These are phyloP conservation scores for Dermochelys coriacea DNA, from an alignment of 2,797 vertebrate species.

Conservation along the genomic window DNA sequence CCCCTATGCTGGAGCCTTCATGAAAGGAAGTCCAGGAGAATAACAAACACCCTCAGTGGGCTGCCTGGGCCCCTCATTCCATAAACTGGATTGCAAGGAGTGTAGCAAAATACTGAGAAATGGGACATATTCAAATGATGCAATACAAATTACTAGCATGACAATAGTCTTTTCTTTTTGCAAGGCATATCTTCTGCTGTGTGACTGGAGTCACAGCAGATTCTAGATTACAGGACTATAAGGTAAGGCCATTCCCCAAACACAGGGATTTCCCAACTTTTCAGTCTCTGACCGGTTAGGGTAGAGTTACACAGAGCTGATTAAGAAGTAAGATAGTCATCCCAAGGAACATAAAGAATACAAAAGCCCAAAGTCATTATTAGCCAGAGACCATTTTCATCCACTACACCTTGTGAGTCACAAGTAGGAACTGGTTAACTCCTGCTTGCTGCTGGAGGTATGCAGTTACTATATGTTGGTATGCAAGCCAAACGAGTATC, in stretches of 20 bases:
- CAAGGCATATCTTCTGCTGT: background rate
- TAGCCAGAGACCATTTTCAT: background rate
- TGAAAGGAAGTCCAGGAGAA: background rate
- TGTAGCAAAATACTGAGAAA: background rate
- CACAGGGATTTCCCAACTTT: background rate
- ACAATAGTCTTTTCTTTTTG: background rate
- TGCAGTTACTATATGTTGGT: background rate
- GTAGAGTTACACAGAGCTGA: background rate
- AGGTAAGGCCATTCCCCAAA: background rate
- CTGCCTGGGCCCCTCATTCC: background rate
- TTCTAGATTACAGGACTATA: background rate
- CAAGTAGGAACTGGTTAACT: background rate
- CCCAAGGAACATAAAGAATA: background rate
- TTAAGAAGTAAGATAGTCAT: background rate
- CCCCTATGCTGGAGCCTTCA: background rate
- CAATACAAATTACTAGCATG: background rate
- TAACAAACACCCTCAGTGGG: background rate
- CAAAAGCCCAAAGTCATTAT: background rate
- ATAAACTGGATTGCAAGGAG: background rate
- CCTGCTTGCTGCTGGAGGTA: background rate
- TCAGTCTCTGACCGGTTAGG: background rate
- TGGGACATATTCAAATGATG: background rate
- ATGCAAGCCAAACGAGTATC: background rate
- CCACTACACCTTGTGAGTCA: background rate
- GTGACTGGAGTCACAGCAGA: background rate